phyloP scores from a whole-genome alignment of 2,113 vertebrate genomes.

The Clupea harengus region DNA sequence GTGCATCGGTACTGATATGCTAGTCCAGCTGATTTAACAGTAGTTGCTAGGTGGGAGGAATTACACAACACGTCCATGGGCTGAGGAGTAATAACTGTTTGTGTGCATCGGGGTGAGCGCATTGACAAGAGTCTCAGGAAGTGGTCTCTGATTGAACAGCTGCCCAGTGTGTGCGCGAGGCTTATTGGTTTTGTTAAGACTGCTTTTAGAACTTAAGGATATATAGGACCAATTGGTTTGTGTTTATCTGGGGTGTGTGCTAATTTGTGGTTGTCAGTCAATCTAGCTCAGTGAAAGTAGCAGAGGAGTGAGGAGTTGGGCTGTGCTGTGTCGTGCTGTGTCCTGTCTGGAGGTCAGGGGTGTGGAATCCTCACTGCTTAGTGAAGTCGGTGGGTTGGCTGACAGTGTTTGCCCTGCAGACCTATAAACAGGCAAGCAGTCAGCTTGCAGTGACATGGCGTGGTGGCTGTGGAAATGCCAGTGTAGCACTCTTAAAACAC shows the following conservation, averaged over 20 bases:
- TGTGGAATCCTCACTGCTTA: neutral
- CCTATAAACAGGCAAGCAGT: neutral
- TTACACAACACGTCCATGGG: neutral
- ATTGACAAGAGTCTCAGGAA: neutral
- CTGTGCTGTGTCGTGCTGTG: neutral
- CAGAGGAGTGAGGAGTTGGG: neutral
- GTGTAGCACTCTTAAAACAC: neutral
- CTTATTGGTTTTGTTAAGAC: neutral
- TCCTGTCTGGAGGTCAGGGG: neutral
- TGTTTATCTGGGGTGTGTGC: neutral
- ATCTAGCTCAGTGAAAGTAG: neutral
- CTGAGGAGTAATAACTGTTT: neutral
- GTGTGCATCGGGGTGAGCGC: neutral
- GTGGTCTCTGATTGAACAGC: neutral
- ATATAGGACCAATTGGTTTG: neutral
- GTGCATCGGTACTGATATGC: neutral
- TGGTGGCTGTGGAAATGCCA: neutral
- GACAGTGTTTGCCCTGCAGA: neutral
- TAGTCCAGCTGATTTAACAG: neutral
- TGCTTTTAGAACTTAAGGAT: neutral
- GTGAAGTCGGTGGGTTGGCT: neutral
- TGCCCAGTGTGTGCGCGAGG: neutral
- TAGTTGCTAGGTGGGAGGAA: neutral
- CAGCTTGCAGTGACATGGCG: neutral
- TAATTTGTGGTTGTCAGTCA: neutral